Percentiles rank a stretch among this genome's conserved stretches.
Conservation (phyloP, 2,113 vertebrate genomes). For the Nothocercus nigrocapillus region DNA sequence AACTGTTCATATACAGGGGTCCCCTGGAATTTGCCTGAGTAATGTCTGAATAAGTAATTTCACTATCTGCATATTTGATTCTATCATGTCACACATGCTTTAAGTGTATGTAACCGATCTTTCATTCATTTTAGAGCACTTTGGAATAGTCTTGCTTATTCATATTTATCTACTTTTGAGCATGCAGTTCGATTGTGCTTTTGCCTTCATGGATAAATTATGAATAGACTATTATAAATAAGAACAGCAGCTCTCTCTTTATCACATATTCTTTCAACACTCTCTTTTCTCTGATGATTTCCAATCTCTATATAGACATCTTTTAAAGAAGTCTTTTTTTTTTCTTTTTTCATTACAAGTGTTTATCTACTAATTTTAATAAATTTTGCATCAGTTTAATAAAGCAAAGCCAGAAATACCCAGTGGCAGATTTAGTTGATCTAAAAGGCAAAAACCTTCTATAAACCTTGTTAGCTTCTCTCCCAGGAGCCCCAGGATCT, state of each 20-base stretch:
- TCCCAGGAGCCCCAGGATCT: slow-evolving; percentile 31
- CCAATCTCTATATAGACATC: neutral
- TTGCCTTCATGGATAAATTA: neutral
- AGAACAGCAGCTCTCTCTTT: neutral
- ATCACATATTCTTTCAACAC: neutral
- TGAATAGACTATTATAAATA: neutral
- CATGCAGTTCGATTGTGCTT: neutral
- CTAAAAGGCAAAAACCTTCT: neutral
- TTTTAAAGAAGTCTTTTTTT: neutral
- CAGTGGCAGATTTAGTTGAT: neutral
- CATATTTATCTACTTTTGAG: neutral
- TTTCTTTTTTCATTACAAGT: neutral
- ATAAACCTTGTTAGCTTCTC: slow-evolving; percentile 6
- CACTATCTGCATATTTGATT: neutral
- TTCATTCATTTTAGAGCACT: neutral
- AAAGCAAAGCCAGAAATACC: neutral
- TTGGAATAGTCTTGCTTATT: neutral
- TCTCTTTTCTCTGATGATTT: neutral
- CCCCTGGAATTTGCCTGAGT: neutral
- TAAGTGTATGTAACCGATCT: neutral
- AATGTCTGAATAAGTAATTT: neutral
- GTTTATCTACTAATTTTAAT: neutral
- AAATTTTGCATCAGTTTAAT: neutral
- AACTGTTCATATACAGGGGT: neutral
- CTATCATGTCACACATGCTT: accelerated